Base-by-base conservation (phyloP, 2,797 vertebrate species). In the Prionace glauca region DNA sequence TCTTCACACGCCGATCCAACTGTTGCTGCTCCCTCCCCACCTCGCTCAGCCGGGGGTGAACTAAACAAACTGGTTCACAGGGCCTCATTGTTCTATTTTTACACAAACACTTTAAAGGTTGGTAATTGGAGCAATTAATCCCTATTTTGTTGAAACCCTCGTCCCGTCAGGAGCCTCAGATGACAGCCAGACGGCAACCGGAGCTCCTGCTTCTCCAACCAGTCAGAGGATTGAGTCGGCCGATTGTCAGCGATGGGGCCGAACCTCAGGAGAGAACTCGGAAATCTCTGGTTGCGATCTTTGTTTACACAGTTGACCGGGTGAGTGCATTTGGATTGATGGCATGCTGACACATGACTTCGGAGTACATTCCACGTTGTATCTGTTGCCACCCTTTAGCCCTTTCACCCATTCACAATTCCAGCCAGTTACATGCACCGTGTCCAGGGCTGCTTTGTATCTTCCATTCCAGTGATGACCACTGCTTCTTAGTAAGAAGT, bases 51-150 rank as follows among this genome's bases (percentile, higher is more conserved):
- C 90, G 67, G n/a, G n/a, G 65, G 10, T 69, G 32, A 60, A 62
- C 32, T 62, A 65, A 32, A 32, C 4, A 41, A 41, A 18, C 90
- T 67, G 90, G n/a, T 84, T 92, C 67, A 92, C 67, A 92, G 90
- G n/a, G 65, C n/a, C 62, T 36, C 65, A 41, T 92, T 92, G 90
- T 92, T 92, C 90, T 92, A 92, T 92, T 92, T 92, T 92, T 92
- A 24, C 62, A 69, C n/a, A 41, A 41, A 92, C 90, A 69, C n/a
- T 92, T 69, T 41, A 92, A 69, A 62, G 69, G 90, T 18, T 65
- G 67, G 0, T 92, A 92, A 92, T 92, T 92, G 90, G 22, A 12
- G 90, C 62, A 92, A 92, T 92, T 65, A 92, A 92, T 92, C 62
- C n/a, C 65, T 65, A 92, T 92, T 92, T 69, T 9, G 90, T 67